A percentile compares a stretch with the other conserved stretches of the same genome.
These are phyloP conservation scores for Orthosia incerta DNA, from an alignment of 2,888 invertebrate species.

Conservation along the genomic window DNA sequence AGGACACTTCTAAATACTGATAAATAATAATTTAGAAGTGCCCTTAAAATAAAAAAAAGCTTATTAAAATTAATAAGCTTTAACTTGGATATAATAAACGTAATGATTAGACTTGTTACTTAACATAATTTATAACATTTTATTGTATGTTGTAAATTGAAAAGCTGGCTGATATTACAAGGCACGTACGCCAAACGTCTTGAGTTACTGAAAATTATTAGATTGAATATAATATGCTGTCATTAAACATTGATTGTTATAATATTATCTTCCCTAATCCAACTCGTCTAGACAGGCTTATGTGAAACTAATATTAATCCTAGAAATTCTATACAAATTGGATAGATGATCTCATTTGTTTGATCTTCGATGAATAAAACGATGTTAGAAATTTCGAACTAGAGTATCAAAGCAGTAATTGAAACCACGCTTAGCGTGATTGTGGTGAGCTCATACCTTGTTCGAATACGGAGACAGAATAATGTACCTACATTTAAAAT, in stretches of 20 bases:
- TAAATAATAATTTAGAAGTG: no score
- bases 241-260: background rate
- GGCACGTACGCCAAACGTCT: background rate
- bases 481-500: background rate
- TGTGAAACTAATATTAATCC: slow-evolving; percentile 14
- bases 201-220: background rate
- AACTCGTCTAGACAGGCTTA: slow-evolving; percentile 22
- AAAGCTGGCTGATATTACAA: no score
- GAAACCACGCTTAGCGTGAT: slow-evolving; percentile 21
- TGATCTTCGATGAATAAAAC: slow-evolving; percentile 29
- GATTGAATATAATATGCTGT: background rate
- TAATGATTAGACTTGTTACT: no score
- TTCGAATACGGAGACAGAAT: slow-evolving; percentile 1
- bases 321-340: slow-evolving; percentile 1
- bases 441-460: slow-evolving; percentile 14
- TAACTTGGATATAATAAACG: no score
- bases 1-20: no score
- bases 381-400: slow-evolving; percentile 15
- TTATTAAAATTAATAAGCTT: no score
- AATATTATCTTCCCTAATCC: slow-evolving; percentile 11
- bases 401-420: slow-evolving; percentile 32
- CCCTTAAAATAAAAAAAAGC: no score
- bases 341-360: slow-evolving; percentile 22
- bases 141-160: no score
- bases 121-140: no score